phyloP scores from a whole-genome alignment of 1,140 invertebrate genomes.

The Procambarus virginalis region DNA sequence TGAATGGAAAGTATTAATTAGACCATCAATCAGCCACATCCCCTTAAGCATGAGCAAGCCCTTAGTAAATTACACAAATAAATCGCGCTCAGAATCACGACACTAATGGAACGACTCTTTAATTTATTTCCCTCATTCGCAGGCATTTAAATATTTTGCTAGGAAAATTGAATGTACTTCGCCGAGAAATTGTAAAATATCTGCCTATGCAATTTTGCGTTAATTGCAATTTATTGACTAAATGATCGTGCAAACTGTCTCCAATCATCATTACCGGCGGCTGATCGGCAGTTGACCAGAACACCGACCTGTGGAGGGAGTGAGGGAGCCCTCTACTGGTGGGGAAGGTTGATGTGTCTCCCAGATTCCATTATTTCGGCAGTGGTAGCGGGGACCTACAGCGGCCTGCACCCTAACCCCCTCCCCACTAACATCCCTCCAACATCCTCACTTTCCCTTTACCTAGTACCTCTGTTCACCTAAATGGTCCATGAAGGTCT shows the following conservation, averaged over 20 bases:
- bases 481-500: no score
- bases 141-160: slow-evolving; percentile 35
- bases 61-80: slow-evolving; percentile 31
- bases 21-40: not conserved
- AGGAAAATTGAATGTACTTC: slow-evolving; percentile 34
- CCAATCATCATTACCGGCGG: slow-evolving; percentile 3
- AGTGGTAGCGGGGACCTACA: not conserved
- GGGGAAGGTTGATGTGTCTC: not conserved
- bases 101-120: slow-evolving; percentile 29
- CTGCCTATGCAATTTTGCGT: not conserved
- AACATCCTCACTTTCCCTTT: not conserved
- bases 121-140: slow-evolving; percentile 32
- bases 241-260: slow-evolving; percentile 13
- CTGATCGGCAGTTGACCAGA: not conserved
- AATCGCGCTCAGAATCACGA: slow-evolving; percentile 32
- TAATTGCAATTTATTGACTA: slow-evolving; percentile 8
- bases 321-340: not conserved
- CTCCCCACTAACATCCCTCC: not conserved
- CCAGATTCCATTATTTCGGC: not conserved
- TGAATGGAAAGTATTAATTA: not conserved
- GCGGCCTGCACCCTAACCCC: not conserved
- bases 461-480: not conserved
- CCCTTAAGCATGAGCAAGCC: slow-evolving; percentile 20
- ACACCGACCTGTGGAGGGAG: not conserved
- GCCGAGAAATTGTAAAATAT: not conserved